Evolutionary conservation across 2,888 invertebrate species (phyloP), one percentile per base, ranked within the genome.

Genomic region (Cheilosia grossa): DNA sequence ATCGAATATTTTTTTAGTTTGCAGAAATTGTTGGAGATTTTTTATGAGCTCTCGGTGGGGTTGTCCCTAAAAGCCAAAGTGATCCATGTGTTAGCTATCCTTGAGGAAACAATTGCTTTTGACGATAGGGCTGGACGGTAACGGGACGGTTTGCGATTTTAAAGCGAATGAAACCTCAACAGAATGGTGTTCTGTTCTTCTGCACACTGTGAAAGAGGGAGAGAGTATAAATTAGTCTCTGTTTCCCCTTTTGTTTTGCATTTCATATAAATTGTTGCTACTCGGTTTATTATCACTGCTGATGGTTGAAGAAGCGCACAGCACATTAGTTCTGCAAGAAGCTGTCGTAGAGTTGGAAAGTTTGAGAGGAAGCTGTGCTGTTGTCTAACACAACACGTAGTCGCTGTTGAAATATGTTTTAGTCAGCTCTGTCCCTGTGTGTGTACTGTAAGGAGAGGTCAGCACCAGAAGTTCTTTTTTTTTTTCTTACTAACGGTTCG

Each of bases 21-120:
- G 66, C 66, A 49, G 58, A 54, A 77, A 59, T 82, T 66, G 82
- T 77, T 70, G 82, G 66, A 79, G 61, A 61, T 79, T 82, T 77
- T 79, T 82, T 82, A 79, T 63, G 72, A 72, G 61, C 61, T 63
- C 78, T 73, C 54, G 72, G 61, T 73, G 49, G 67, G 67, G 79
- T 79, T n/a, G 54, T 37, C 37, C 58, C 49, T 27, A 61, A 27
- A 27, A 66, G 53, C 40, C 42, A 49, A 82, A 49, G 40, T 61
- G 77, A 70, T 77, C 77, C 81, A 82, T 82, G 77, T 82, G 78
- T 72, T 82, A 72, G 77, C 78, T 61, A 72, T 82, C 66, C 54
- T 72, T 54, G 72, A 42, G 72, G 54, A 77, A 82, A 78, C 82
- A 82, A 82, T 78, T 82, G 82, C 72, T 73, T 78, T 67, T 72